Conservation (phyloP, 2,113 vertebrate genomes). For the Vidua macroura region DNA sequence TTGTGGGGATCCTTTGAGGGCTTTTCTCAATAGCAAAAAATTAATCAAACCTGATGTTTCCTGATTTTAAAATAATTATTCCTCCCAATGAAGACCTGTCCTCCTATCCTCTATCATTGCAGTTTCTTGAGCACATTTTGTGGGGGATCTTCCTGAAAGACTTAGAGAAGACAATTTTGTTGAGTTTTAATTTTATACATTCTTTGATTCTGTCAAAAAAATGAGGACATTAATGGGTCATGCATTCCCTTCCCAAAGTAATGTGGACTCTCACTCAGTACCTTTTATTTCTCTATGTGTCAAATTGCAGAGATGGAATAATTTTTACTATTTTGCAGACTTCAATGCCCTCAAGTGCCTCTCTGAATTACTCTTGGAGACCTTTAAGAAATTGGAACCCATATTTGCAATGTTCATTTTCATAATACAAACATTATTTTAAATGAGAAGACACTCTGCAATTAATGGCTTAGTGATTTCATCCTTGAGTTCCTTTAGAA, state of each 20-base stretch:
- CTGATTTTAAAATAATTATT: neutral
- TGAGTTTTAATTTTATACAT: neutral
- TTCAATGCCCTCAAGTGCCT: neutral
- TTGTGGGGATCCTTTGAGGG: neutral
- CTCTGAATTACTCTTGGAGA: neutral
- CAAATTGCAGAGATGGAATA: neutral
- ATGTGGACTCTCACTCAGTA: neutral
- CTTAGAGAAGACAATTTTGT: neutral
- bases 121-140: neutral
- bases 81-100: neutral
- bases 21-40: neutral
- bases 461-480: constrained; percentile 34
- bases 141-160: neutral
- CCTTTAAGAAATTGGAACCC: neutral
- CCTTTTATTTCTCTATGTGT: neutral
- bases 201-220: neutral
- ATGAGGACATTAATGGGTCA: neutral
- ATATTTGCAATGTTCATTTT: neutral
- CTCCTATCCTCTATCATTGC: neutral
- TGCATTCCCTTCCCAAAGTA: neutral
- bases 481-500: constrained; percentile 29
- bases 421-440: constrained; percentile 36
- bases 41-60: neutral
- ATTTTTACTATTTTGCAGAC: neutral
- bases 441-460: constrained; percentile 7